Evolutionary conservation across 2,113 vertebrate genomes (phyloP).

Genomic region (Stercorarius parasiticus): DNA sequence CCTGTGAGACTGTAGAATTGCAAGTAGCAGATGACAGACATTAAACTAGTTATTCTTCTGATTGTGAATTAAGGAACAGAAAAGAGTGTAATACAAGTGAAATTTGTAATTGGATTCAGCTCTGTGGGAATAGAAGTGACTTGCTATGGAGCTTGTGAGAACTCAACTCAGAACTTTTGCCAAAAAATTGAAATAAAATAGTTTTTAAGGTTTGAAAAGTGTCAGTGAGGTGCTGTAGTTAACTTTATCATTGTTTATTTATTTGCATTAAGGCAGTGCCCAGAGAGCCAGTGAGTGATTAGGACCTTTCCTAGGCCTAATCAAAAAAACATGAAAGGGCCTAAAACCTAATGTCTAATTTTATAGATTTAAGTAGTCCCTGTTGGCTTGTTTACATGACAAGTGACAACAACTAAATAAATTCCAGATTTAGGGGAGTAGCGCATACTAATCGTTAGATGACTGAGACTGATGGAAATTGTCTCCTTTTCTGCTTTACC

Average conservation of each 20-base stretch:
- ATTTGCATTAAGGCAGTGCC: background rate
- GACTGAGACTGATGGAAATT: background rate
- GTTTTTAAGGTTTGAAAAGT: background rate
- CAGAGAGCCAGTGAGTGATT: background rate
- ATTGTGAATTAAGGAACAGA: slow-evolving; percentile 38
- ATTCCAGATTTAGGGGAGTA: slow-evolving; percentile 34
- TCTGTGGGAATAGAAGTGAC: background rate
- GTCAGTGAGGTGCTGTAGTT: background rate
- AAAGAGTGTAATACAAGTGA: slow-evolving; percentile 12
- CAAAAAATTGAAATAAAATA: background rate
- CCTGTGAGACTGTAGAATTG: background rate
- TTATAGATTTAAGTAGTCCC: slow-evolving; percentile 49
- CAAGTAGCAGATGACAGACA: slow-evolving; percentile 38
- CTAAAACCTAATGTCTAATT: slow-evolving; percentile 22
- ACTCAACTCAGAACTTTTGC: background rate
- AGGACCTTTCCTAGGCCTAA: background rate
- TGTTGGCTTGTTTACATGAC: slow-evolving; percentile 40
- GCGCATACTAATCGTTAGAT: background rate
- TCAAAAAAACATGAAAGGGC: background rate
- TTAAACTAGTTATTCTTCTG: slow-evolving; percentile 41
- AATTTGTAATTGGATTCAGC: slow-evolving; percentile 32
- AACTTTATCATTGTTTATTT: background rate
- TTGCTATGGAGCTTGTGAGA: background rate
- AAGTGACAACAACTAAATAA: slow-evolving; percentile 56
- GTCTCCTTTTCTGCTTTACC: background rate